Evolutionary conservation across 2,797 vertebrate genomes (phyloP).

Genomic region (Myotis pilosus): DNA sequence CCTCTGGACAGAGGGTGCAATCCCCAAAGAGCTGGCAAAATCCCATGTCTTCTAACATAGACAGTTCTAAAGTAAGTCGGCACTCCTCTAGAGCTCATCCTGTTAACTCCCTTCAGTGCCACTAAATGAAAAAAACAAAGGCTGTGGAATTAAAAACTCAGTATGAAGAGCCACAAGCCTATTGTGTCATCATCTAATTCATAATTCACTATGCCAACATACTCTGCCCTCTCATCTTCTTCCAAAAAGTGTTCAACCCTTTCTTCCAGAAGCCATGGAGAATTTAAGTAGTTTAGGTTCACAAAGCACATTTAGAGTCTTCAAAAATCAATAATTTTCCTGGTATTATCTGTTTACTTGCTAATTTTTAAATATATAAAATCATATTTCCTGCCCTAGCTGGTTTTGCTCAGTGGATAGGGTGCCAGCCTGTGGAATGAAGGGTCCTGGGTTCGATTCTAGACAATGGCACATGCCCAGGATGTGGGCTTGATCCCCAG

Average conservation of each 20-base stretch:
- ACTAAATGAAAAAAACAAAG: background rate
- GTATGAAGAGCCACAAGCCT: background rate
- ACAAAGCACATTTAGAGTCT: background rate
- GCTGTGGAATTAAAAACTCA: background rate
- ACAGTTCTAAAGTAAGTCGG: background rate
- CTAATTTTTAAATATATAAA: background rate
- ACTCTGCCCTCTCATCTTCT: background rate
- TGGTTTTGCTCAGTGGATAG: too few species aligned
- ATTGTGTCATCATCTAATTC: background rate
- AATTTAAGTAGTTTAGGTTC: background rate
- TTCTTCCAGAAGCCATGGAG: background rate
- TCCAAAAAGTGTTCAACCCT: background rate
- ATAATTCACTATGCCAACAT: background rate
- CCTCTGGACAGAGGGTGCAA: background rate
- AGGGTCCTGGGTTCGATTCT: too few species aligned
- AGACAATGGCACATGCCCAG: too few species aligned
- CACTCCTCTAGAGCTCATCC: background rate
- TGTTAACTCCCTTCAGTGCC: background rate
- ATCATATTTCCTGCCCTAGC: background rate
- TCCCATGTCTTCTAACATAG: background rate
- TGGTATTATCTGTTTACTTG: background rate
- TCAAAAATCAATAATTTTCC: background rate
- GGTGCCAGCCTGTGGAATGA: too few species aligned
- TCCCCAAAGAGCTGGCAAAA: background rate
- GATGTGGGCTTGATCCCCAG: too few species aligned